Evolutionary conservation across 2,797 vertebrate species (phyloP), one percentile per base, ranked within the genome.

Genomic region (Artibeus lituratus): DNA sequence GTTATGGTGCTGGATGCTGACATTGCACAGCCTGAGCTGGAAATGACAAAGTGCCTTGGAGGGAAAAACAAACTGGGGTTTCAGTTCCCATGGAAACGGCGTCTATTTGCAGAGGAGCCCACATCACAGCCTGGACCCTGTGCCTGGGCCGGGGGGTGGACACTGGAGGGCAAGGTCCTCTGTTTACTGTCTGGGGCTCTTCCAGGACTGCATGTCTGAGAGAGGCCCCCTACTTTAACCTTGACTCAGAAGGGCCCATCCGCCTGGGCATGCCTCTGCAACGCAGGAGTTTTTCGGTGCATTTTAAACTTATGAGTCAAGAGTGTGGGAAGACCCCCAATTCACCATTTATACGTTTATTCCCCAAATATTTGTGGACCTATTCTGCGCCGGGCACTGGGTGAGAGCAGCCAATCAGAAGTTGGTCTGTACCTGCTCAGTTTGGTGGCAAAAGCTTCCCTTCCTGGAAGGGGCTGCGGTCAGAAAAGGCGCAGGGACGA

Each of bases 31-130:
- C 37, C 57, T 5, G 62, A 70, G 86, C 84, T 97, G 96, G 95
- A 97, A 98, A 96, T 90, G 62, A 94, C 91, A 92, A 95, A 87
- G 77, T 19, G 29, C 62, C 88, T 96, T 15, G 37, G 82, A 94
- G 92, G 95, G 91, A 73, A 82, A 95, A 95, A 87, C 82, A 89
- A 92, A 55, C 72, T 37, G 84, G 88, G 96, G 92, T 95, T 98
- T 97, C 74, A 89, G 94, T 94, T 97, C 78, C 95, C 92, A 94
- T 96, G 94, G 97, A 97, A 89, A 97, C 67, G 2, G 42, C 91
- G 83, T 96, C 91, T 95, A 55, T 96, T 92, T 92, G 90, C 70
- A 70, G 90, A 92, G 77, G 59, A 49, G 72, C 53, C n/a, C 35
- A 37, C 39, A 47, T 93, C 94, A 96, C 69, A 87, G 85, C 76